phyloP scores from a whole-genome alignment of 2,888 invertebrate species.

The Odontothrips loti region DNA sequence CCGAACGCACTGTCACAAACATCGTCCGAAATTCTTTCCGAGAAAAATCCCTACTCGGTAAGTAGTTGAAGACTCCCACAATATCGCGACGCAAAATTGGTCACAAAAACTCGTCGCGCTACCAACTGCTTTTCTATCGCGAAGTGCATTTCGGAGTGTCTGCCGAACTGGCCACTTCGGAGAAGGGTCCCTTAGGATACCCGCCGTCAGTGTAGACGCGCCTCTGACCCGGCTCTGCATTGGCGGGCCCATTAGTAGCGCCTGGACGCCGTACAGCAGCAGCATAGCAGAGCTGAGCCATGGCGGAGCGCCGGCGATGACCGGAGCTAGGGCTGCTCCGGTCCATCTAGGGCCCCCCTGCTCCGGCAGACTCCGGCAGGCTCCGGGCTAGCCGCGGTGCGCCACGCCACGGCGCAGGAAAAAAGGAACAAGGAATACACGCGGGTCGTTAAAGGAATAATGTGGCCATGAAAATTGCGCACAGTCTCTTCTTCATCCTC shows the following conservation, averaged over 20 bases:
- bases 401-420: background rate
- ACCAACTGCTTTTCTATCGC: no score
- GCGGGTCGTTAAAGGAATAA: constrained; percentile 1
- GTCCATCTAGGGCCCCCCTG: background rate
- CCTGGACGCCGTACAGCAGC: no score
- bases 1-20: background rate
- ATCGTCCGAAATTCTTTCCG: background rate
- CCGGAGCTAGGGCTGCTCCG: no score
- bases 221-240: no score
- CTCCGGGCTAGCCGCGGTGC: background rate
- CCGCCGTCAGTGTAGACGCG: no score
- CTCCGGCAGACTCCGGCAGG: background rate
- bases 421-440: background rate
- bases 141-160: no score
- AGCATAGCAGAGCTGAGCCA: no score
- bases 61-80: background rate
- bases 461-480: constrained; percentile 11
- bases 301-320: no score
- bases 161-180: no score
- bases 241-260: no score
- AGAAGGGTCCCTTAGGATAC: no score
- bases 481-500: background rate
- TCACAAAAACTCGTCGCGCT: no score
- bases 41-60: background rate
- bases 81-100: background rate